A percentile compares a stretch with the other conserved stretches of the same genome.
These are phyloP conservation scores for Drosophila neonasuta DNA, from an alignment of 2,888 invertebrate genomes.

Conservation along the genomic window DNA sequence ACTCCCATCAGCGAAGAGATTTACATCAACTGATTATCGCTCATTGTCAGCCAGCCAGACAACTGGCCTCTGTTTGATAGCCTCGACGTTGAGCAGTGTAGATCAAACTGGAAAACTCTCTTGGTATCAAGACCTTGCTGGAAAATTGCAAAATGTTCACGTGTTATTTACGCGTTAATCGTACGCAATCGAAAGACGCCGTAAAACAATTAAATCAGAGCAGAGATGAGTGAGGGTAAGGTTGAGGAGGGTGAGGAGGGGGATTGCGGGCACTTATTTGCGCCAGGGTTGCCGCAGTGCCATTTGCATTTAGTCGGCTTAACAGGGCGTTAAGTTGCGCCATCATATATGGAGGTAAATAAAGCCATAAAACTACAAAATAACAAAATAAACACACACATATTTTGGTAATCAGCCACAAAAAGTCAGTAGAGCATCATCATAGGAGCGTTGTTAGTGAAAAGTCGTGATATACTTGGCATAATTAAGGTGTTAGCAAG, in stretches of 20 bases:
- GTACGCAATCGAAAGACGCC: conserved; percentile 64
- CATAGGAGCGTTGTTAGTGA: neutral
- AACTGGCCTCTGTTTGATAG: conserved; percentile 29
- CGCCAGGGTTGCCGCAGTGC: conserved; percentile 62
- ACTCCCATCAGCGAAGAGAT: conserved; percentile 63
- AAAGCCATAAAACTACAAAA: conserved; percentile 44
- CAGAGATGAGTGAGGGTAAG: neutral
- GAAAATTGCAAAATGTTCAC: conserved; percentile 72
- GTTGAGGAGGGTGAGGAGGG: neutral
- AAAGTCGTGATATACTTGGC: conserved; percentile 10
- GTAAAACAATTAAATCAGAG: conserved; percentile 52
- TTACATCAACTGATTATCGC: conserved; percentile 55
- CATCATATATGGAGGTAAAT: conserved; percentile 36
- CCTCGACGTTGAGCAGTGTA: conserved; percentile 18
- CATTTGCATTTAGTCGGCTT: conserved; percentile 68
- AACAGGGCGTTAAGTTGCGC: conserved; percentile 78
- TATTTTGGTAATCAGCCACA: conserved; percentile 43
- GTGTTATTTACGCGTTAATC: conserved; percentile 70
- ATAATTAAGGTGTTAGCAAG: conserved; percentile 65
- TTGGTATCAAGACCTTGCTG: conserved; percentile 45
- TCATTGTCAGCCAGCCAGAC: conserved; percentile 54
- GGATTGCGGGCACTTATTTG: conserved; percentile 57
- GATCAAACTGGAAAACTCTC: conserved; percentile 40
- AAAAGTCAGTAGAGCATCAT: conserved; percentile 25
- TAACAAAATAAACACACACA: conserved; percentile 29